Conservation (phyloP, 2,113 vertebrate genomes). For the Aphelocoma coerulescens region DNA sequence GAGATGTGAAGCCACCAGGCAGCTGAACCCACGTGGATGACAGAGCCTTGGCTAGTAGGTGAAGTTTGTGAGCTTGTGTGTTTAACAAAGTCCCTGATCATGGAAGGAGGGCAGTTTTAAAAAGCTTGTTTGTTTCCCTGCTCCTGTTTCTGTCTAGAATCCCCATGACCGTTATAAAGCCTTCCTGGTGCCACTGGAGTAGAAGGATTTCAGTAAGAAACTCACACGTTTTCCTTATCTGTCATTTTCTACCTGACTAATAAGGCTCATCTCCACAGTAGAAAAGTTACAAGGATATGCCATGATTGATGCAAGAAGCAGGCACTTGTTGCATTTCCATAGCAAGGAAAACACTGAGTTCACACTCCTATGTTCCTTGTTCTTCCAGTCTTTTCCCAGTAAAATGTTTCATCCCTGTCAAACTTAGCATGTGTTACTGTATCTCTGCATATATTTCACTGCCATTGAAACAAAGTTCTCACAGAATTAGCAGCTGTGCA, state of each 20-base stretch:
- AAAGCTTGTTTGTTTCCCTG: not conserved
- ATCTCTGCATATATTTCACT: not conserved
- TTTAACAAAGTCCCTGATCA: not conserved
- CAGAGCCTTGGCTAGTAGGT: not conserved
- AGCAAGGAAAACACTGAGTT: not conserved
- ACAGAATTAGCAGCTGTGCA: not conserved
- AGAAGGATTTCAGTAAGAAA: not conserved
- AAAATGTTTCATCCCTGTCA: not conserved
- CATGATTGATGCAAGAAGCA: not conserved
- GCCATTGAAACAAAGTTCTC: not conserved
- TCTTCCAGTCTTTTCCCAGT: not conserved
- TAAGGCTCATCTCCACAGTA: not conserved
- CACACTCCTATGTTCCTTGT: not conserved
- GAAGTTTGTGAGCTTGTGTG: not conserved
- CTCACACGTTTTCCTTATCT: not conserved
- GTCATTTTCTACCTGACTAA: not conserved
- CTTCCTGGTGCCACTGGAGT: not conserved
- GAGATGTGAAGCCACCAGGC: not conserved
- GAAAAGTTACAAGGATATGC: not conserved
- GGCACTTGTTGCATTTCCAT: not conserved
- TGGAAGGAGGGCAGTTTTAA: not conserved
- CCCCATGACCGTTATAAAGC: not conserved
- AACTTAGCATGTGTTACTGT: not conserved
- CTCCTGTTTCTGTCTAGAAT: not conserved
- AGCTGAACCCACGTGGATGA: not conserved